Evolutionary conservation across 2,113 vertebrate species (phyloP).

Genomic region (Vulpes lagopus): DNA sequence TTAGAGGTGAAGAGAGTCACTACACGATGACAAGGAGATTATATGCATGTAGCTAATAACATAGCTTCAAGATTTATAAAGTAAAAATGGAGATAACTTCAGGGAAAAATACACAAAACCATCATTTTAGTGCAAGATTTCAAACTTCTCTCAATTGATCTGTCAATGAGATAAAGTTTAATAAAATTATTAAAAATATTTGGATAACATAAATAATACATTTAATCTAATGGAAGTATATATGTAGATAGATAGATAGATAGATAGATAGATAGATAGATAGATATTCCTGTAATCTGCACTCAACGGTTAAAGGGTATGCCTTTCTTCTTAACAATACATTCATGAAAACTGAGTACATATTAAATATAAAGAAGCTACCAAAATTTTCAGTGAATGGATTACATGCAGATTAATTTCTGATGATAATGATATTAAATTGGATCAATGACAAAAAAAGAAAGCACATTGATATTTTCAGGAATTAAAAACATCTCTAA

Average conservation of each 20-base stretch:
- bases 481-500: constrained; percentile 41
- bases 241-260: not conserved
- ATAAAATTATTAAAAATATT: constrained; percentile 7
- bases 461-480: not conserved
- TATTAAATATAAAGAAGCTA: constrained; percentile 5
- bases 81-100: not conserved
- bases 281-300: not conserved
- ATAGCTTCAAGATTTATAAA: not conserved
- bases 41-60: not conserved
- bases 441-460: not conserved
- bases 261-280: not conserved
- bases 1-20: not conserved
- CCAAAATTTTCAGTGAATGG: not conserved
- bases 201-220: not conserved
- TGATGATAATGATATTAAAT: not conserved
- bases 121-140: not conserved
- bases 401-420: not conserved
- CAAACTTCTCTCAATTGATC: not conserved
- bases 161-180: not conserved
- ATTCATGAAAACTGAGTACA: not conserved
- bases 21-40: not conserved
- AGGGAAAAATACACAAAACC: not conserved
- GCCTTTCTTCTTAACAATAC: not conserved
- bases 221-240: not conserved
- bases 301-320: not conserved